phyloP scores from a whole-genome alignment of 2,888 invertebrate species.

The Halocaridina rubra region DNA sequence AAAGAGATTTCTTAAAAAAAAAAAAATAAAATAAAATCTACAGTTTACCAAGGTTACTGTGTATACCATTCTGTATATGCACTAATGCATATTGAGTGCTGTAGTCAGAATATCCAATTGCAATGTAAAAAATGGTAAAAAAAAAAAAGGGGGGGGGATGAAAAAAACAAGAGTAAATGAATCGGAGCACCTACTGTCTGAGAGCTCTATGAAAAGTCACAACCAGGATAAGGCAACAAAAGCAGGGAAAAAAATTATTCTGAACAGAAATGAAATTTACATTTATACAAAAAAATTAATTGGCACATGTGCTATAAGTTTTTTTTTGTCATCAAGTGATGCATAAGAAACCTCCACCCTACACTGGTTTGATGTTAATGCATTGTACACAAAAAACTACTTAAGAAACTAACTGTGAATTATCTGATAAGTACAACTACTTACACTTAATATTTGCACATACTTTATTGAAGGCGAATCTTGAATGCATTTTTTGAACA shows the following conservation, averaged over 20 bases:
- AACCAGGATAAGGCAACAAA: slow-evolving; percentile 54
- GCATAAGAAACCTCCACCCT: slow-evolving; percentile 45
- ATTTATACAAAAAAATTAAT: slow-evolving; percentile 33
- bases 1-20: no score
- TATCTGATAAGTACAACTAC: slow-evolving; percentile 58
- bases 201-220: slow-evolving; percentile 53
- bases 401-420: slow-evolving; percentile 54
- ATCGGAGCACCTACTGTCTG: slow-evolving; percentile 31
- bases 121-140: slow-evolving; percentile 31
- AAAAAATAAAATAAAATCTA: slow-evolving; percentile 43
- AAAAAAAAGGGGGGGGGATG: slow-evolving; percentile 29
- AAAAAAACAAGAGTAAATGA: no score
- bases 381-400: slow-evolving; percentile 33
- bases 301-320: slow-evolving; percentile 50
- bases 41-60: no score
- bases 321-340: slow-evolving; percentile 43
- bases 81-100: slow-evolving; percentile 32
- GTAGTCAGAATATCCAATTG: slow-evolving; percentile 36
- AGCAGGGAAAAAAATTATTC: neutral
- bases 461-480: slow-evolving; percentile 53
- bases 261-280: slow-evolving; percentile 31
- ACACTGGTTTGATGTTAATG: slow-evolving; percentile 43
- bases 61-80: slow-evolving; percentile 34
- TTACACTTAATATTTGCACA: slow-evolving; percentile 60
- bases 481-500: slow-evolving; percentile 41